These are phyloP conservation scores for Aphrophora alni DNA, from an alignment of 2,888 invertebrate genomes.

Conservation along the genomic window DNA sequence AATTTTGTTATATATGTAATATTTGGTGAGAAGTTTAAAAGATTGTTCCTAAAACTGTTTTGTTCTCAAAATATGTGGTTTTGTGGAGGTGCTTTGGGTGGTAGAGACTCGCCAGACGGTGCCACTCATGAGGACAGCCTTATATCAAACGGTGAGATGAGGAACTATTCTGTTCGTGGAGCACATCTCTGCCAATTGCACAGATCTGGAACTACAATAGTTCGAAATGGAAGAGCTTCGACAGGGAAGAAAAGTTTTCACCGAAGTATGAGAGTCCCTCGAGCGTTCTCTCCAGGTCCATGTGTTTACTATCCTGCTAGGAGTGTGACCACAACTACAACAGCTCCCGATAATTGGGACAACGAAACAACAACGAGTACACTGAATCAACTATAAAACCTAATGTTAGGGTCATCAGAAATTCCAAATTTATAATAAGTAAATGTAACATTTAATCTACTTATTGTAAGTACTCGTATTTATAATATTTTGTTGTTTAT, in stretches of 20 bases:
- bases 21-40: slow-evolving; percentile 95
- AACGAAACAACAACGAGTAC: slow-evolving; percentile 40
- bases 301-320: slow-evolving; percentile 64
- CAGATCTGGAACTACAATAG: slow-evolving; percentile 47
- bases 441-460: too few species aligned
- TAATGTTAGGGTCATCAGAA: too few species aligned
- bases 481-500: too few species aligned
- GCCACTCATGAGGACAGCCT: slow-evolving; percentile 83
- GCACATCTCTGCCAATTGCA: slow-evolving; percentile 59
- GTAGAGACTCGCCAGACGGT: slow-evolving; percentile 71
- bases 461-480: too few species aligned
- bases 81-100: slow-evolving; percentile 61
- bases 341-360: slow-evolving; percentile 31
- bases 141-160: slow-evolving; percentile 74
- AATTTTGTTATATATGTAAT: slow-evolving; percentile 98
- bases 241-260: slow-evolving; percentile 24
- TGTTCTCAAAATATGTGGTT: slow-evolving; percentile 63
- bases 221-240: slow-evolving; percentile 53
- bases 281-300: slow-evolving; percentile 56
- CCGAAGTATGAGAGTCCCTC: slow-evolving; percentile 29
- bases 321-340: slow-evolving; percentile 15
- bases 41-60: slow-evolving; percentile 81
- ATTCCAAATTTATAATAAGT: too few species aligned
- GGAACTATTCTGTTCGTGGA: slow-evolving; percentile 67
- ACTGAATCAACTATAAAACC: slow-evolving; percentile 29